Conservation (phyloP, 2,113 vertebrate genomes). For the Ptilorrhoa leucosticta region DNA sequence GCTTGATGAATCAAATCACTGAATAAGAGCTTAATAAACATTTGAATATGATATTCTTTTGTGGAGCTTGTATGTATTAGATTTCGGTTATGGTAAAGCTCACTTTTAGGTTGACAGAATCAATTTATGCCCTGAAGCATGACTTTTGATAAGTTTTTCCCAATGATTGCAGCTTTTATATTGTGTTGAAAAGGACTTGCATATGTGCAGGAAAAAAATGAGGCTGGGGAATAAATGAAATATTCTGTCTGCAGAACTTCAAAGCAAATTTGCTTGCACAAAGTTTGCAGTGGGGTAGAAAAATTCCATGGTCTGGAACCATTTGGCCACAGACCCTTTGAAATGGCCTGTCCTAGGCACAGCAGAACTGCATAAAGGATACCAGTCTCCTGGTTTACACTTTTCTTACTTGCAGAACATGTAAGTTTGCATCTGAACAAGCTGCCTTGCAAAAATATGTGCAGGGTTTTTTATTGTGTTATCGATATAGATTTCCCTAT, state of each 20-base stretch:
- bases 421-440: background rate
- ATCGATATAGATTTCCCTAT: background rate
- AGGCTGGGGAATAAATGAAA: slow-evolving; percentile 10
- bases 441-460: background rate
- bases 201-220: slow-evolving; percentile 19
- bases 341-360: background rate
- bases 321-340: slow-evolving; percentile 23
- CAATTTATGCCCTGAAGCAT: slow-evolving; percentile 12
- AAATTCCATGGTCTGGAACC: slow-evolving; percentile 35
- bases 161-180: background rate
- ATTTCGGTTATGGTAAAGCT: background rate
- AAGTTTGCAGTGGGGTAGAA: slow-evolving; percentile 19
- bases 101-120: background rate
- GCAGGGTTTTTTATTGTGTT: background rate
- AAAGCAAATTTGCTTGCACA: slow-evolving; percentile 30
- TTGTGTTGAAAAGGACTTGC: slow-evolving; percentile 42
- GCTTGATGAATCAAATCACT: background rate
- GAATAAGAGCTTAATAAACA: background rate
- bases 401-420: background rate
- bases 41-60: background rate
- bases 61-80: background rate
- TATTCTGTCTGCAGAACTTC: slow-evolving; percentile 30
- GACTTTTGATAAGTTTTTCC: background rate
- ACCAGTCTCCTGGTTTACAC: background rate
- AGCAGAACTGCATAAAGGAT: background rate